A percentile compares a stretch with the other conserved stretches of the same genome.
phyloP scores from a whole-genome alignment of 2,113 vertebrate genomes.

The Neomonachus schauinslandi region DNA sequence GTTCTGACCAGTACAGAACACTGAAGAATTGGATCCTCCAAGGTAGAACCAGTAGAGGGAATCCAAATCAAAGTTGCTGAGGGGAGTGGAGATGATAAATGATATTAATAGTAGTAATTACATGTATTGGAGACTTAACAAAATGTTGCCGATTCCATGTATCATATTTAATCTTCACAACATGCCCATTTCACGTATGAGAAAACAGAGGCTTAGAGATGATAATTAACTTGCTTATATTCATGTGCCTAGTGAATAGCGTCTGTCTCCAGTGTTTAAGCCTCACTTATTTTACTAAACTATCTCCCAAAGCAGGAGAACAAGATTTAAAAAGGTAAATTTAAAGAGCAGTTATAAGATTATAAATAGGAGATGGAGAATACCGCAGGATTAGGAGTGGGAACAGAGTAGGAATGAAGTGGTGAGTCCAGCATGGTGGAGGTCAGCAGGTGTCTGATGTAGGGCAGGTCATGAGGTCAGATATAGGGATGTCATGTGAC shows the following conservation, averaged over 20 bases:
- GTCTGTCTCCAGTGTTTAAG: neutral
- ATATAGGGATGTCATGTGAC: neutral
- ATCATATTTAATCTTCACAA: neutral
- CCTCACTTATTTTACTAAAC: conserved; percentile 20
- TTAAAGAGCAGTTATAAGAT: neutral
- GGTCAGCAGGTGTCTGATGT: neutral
- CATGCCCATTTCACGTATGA: conserved; percentile 8
- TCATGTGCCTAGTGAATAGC: neutral
- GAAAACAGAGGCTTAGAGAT: conserved; percentile 45
- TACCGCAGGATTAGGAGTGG: neutral
- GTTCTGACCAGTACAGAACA: neutral
- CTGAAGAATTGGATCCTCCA: conserved; percentile 12
- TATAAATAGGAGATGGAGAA: neutral
- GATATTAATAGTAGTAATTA: conserved; percentile 21
- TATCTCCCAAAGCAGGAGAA: neutral
- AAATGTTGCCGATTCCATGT: neutral
- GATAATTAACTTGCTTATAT: conserved; percentile 16
- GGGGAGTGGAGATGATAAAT: neutral
- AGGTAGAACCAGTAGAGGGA: neutral
- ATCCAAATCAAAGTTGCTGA: neutral
- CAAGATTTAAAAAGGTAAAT: neutral
- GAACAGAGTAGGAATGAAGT: neutral
- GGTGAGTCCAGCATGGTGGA: neutral
- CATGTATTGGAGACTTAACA: neutral
- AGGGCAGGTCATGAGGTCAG: neutral